phyloP scores from a whole-genome alignment of 2,113 vertebrate genomes.

The Chaenogobius annularis region DNA sequence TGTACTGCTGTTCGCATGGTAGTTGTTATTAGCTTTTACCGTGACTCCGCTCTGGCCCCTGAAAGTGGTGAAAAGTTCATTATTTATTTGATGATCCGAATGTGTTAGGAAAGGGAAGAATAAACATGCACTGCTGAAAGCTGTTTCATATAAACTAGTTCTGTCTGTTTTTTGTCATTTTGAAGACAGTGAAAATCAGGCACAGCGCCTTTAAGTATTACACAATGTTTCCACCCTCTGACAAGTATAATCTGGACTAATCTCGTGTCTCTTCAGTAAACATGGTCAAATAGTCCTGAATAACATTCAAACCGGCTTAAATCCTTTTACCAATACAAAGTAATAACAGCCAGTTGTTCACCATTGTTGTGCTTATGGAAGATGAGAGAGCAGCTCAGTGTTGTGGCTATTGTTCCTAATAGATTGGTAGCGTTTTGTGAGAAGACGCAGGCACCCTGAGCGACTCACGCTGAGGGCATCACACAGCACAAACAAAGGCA shows the following conservation, averaged over 20 bases:
- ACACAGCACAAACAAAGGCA: constrained; percentile 31
- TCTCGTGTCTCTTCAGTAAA: constrained; percentile 56
- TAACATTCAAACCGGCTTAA: constrained; percentile 51
- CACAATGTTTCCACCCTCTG: constrained; percentile 44
- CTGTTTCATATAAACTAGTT: no score
- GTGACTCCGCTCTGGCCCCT: no score
- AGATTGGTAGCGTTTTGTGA: constrained; percentile 33
- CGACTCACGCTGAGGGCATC: constrained; percentile 29
- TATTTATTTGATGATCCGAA: no score
- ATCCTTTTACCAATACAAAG: constrained; percentile 34
- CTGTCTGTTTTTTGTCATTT: no score
- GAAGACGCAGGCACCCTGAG: constrained; percentile 32
- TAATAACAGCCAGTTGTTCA: constrained; percentile 34
- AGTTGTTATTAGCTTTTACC: no score
- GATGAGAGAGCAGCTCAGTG: constrained; percentile 32
- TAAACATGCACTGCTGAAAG: no score
- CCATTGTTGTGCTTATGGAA: constrained; percentile 32
- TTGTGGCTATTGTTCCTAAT: constrained; percentile 37
- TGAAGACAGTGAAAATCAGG: no score
- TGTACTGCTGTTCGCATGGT: no score
- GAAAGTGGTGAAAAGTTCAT: no score
- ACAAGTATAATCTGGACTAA: constrained; percentile 58
- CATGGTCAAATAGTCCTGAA: constrained; percentile 46
- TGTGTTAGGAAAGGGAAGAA: no score
- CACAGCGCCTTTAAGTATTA: neutral